Evolutionary conservation across 2,888 invertebrate species (phyloP).

Genomic region (Schrankia costaestrigalis): DNA sequence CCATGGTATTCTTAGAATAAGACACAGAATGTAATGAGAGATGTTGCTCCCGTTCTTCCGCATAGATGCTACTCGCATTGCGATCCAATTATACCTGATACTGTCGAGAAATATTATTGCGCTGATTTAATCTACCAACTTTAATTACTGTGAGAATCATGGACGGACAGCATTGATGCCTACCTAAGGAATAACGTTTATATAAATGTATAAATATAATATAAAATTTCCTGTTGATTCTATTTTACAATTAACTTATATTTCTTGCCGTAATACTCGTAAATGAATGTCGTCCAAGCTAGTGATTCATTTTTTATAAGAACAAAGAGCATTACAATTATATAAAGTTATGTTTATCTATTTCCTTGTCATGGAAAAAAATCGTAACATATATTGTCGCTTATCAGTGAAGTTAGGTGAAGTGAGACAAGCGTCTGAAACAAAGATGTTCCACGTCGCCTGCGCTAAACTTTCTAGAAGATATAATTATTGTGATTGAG

Average conservation of each 20-base stretch:
- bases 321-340: conserved; percentile 27
- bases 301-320: conserved; percentile 20
- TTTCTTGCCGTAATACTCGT: conserved; percentile 19
- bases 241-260: conserved; percentile 30
- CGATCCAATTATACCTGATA: conserved; percentile 77
- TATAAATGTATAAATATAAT: conserved; percentile 34
- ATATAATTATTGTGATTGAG: conserved; percentile 35
- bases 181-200: conserved; percentile 45
- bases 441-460: conserved; percentile 21
- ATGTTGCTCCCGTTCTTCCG: conserved; percentile 70
- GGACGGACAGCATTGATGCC: conserved; percentile 51
- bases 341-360: conserved; percentile 18
- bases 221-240: conserved; percentile 46
- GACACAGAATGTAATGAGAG: conserved; percentile 76
- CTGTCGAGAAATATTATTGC: conserved; percentile 67
- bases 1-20: conserved; percentile 75
- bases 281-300: conserved; percentile 10
- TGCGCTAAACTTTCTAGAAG: conserved; percentile 36
- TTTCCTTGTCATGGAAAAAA: conserved; percentile 18
- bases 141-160: conserved; percentile 72
- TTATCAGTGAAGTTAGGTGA: conserved; percentile 17
- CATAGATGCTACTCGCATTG: conserved; percentile 73
- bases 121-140: conserved; percentile 54
- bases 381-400: conserved; percentile 13
- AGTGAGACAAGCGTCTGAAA: conserved; percentile 20